Evolutionary conservation across 2,888 invertebrate genomes (phyloP).

Genomic region (Acleris sparsana): DNA sequence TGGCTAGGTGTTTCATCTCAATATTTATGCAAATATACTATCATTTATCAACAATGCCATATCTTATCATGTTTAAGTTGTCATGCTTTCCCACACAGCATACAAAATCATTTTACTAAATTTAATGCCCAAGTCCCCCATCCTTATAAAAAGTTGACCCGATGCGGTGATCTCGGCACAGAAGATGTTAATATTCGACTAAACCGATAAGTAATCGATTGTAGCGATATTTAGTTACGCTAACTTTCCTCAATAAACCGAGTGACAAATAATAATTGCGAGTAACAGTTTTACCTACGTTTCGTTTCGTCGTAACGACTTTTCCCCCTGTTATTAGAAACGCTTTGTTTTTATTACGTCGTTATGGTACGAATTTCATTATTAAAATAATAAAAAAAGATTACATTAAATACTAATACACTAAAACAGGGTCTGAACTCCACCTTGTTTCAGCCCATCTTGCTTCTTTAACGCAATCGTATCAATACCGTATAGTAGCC

Average conservation of each 20-base stretch:
- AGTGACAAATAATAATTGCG: slow-evolving; percentile 26
- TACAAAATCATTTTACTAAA: slow-evolving; percentile 16
- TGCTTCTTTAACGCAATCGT: too few species aligned
- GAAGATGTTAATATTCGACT: slow-evolving; percentile 4
- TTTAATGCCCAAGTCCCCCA: too few species aligned
- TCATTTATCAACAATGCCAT: slow-evolving; percentile 15
- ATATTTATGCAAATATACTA: slow-evolving; percentile 25
- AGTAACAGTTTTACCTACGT: slow-evolving; percentile 23
- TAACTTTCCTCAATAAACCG: slow-evolving; percentile 31
- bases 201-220: slow-evolving; percentile 17
- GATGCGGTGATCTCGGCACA: too few species aligned
- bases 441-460: too few species aligned
- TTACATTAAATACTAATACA: too few species aligned
- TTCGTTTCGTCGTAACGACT: slow-evolving; percentile 18
- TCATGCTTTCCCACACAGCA: slow-evolving; percentile 22
- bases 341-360: slow-evolving; percentile 30
- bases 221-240: slow-evolving; percentile 17
- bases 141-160: too few species aligned
- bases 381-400: slow-evolving; percentile 23
- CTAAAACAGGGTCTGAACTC: too few species aligned
- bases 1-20: slow-evolving; percentile 17
- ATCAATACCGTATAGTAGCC: too few species aligned
- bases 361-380: slow-evolving; percentile 13
- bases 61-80: slow-evolving; percentile 19
- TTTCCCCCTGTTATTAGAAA: slow-evolving; percentile 33